Conservation (phyloP, 2,113 vertebrate genomes). For the Natator depressus region DNA sequence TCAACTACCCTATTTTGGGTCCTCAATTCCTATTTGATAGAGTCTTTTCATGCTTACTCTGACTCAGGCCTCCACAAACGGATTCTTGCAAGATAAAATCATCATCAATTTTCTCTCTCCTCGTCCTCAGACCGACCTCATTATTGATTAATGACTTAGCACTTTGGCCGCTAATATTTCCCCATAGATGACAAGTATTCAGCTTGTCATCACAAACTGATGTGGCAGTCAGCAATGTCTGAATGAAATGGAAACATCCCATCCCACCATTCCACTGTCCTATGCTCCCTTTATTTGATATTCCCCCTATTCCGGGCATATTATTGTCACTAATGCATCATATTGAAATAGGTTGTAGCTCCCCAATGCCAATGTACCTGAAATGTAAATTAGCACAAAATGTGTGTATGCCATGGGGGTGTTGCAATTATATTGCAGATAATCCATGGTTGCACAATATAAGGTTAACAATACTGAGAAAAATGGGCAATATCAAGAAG, state of each 20-base stretch:
- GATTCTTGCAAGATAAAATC: not conserved
- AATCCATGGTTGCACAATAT: not conserved
- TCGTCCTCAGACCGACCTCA: not conserved
- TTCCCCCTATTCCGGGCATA: not conserved
- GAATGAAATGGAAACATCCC: not conserved
- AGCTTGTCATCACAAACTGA: not conserved
- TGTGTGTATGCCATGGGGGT: not conserved
- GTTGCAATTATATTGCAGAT: not conserved
- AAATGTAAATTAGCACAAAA: conserved; percentile 20
- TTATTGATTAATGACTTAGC: not conserved
- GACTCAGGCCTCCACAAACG: not conserved
- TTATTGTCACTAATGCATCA: not conserved
- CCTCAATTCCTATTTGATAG: fast-evolving
- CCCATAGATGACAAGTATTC: not conserved
- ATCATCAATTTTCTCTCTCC: not conserved
- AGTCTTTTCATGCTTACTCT: not conserved
- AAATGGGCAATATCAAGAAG: not conserved
- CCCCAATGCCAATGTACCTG: not conserved
- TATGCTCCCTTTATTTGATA: not conserved
- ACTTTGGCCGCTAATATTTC: not conserved
- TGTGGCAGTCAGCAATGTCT: not conserved
- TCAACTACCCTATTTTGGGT: not conserved
- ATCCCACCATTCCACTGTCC: not conserved
- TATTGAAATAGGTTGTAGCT: not conserved
- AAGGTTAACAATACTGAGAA: not conserved